phyloP scores from a whole-genome alignment of 2,113 vertebrate species.

The Onychostruthus taczanowskii region DNA sequence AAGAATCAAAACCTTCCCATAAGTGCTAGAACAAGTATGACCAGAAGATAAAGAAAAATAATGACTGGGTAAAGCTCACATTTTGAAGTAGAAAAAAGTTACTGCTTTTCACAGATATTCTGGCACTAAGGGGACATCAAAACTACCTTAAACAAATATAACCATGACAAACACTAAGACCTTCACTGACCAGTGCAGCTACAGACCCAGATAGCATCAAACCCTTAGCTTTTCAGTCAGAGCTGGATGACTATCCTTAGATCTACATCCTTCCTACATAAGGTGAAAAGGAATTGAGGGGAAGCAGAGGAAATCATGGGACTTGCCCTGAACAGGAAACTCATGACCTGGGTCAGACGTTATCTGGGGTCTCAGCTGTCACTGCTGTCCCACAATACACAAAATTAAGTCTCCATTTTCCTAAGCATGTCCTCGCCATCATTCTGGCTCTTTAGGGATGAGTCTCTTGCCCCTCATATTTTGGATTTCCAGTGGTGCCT shows the following conservation, averaged over 20 bases:
- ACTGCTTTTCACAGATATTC: neutral
- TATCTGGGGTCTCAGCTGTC: neutral
- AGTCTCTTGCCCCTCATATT: rapidly evolving
- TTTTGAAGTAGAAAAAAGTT: neutral
- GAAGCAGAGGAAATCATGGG: neutral
- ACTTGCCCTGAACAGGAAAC: neutral
- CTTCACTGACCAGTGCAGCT: neutral
- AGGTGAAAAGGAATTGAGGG: neutral
- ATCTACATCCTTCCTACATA: neutral
- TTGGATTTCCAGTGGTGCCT: neutral
- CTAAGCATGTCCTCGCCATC: neutral
- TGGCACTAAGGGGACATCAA: neutral
- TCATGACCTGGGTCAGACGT: neutral
- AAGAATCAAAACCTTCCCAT: neutral
- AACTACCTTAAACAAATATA: neutral
- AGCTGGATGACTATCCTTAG: neutral
- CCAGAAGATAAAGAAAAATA: neutral
- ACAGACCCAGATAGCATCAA: neutral
- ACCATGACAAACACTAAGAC: rapidly evolving
- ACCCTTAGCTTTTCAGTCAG: neutral
- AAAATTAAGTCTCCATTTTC: neutral
- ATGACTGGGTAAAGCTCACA: neutral
- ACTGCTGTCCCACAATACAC: neutral
- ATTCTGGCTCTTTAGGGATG: neutral
- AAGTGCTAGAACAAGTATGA: neutral